Percentiles rank a stretch among this genome's conserved stretches.
Conservation (phyloP, 2,888 invertebrate genomes). For the Chloroclysta siterata region DNA sequence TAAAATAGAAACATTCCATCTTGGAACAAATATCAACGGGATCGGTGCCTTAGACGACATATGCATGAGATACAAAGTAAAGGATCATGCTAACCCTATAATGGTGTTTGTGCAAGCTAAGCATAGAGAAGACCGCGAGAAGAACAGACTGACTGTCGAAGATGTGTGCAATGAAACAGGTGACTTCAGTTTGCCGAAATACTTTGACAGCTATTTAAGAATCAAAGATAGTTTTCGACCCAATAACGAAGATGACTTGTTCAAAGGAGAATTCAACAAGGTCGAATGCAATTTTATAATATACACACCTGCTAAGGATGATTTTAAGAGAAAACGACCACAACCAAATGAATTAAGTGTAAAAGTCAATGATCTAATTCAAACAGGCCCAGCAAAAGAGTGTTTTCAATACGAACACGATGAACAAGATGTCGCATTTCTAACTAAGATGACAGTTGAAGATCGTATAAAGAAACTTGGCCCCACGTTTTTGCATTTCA, state of each 20-base stretch:
- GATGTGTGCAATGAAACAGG: slow-evolving; percentile 44
- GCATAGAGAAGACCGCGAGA: slow-evolving; percentile 50
- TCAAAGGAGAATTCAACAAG: slow-evolving; percentile 46
- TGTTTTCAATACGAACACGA: slow-evolving; percentile 49
- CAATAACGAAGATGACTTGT: slow-evolving; percentile 46
- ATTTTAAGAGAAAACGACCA: slow-evolving; percentile 41
- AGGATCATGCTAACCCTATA: slow-evolving; percentile 35
- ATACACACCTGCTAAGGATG: slow-evolving; percentile 51
- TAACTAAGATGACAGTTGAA: slow-evolving; percentile 46
- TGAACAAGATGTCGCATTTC: slow-evolving; percentile 39
- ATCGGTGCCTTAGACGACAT: slow-evolving; percentile 56
- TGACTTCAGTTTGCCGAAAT: slow-evolving; percentile 49
- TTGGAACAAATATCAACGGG: slow-evolving; percentile 52
- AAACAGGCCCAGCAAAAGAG: slow-evolving; percentile 39
- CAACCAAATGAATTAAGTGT: slow-evolving; percentile 30
- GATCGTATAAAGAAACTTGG: slow-evolving; percentile 47
- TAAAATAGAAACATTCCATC: slow-evolving; percentile 45
- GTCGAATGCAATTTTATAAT: slow-evolving; percentile 50
- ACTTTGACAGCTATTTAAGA: slow-evolving; percentile 53
- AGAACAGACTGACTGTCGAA: slow-evolving; percentile 46
- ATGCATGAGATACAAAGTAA: slow-evolving; percentile 48
- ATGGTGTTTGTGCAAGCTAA: slow-evolving; percentile 55
- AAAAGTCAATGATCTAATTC: slow-evolving; percentile 46
- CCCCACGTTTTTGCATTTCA: slow-evolving; percentile 44
- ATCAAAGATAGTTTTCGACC: slow-evolving; percentile 48